Evolutionary conservation across 2,113 vertebrate species (phyloP).

Genomic region (Cheirogaleus medius): DNA sequence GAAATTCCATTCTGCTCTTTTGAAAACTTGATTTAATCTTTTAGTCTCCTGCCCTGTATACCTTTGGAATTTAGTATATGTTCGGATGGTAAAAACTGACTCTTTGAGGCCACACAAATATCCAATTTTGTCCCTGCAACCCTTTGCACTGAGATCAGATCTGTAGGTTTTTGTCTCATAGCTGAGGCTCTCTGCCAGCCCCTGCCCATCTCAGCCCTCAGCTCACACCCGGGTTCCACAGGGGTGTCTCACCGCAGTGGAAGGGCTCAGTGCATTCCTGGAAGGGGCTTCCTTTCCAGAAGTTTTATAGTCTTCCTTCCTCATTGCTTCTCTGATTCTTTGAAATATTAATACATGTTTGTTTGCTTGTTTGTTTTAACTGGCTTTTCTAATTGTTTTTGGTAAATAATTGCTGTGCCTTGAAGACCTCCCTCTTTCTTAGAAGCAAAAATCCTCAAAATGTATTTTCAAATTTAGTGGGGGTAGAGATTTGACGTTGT

Average conservation of each 20-base stretch:
- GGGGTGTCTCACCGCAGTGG: rapidly evolving
- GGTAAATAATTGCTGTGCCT: neutral
- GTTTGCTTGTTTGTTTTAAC: neutral
- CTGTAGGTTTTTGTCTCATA: no score
- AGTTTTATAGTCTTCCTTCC: neutral
- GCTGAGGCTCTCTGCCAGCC: neutral
- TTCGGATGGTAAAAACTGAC: neutral
- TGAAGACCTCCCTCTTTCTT: neutral
- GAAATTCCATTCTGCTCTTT: neutral
- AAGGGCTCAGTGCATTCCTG: neutral
- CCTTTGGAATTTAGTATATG: neutral
- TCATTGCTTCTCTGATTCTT: neutral
- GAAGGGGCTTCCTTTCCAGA: neutral
- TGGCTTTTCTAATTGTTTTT: neutral
- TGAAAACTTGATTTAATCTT: neutral
- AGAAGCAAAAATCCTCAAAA: neutral
- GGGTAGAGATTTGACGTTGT: neutral
- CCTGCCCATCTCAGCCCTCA: neutral
- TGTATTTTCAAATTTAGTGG: neutral
- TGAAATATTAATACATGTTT: neutral
- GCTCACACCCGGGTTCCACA: neutral
- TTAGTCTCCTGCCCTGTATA: neutral
- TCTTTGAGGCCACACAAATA: neutral
- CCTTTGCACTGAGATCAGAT: neutral
- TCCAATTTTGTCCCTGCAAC: neutral